phyloP scores from a whole-genome alignment of 1,140 invertebrate species.

The Gryllus bimaculatus region DNA sequence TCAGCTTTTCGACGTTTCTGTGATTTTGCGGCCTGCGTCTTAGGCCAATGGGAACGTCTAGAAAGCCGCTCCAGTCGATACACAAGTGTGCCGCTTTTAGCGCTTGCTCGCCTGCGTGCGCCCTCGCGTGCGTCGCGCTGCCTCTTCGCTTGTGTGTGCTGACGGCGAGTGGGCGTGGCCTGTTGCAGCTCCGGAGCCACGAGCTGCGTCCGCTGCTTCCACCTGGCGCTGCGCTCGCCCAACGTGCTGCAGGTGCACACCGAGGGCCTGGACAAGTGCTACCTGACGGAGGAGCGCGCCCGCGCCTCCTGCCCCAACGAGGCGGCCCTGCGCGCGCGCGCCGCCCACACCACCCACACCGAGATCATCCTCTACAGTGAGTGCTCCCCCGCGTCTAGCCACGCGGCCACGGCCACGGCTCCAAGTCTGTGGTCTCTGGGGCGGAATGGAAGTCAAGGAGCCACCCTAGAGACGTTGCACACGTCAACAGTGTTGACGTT shows the following conservation, averaged over 20 bases:
- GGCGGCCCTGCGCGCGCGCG: background rate
- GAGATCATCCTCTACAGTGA: constrained; percentile 18
- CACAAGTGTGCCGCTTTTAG: too few species aligned
- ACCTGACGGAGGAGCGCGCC: constrained; percentile 49
- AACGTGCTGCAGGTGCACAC: constrained; percentile 56
- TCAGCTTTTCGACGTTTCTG: too few species aligned
- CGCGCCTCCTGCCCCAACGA: constrained; percentile 43
- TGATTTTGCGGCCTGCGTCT: too few species aligned
- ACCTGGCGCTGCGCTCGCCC: constrained; percentile 45
- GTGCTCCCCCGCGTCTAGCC: background rate
- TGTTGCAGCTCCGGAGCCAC: constrained; percentile 40
- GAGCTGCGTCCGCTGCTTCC: constrained; percentile 53
- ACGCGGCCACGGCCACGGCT: too few species aligned
- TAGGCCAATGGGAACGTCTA: too few species aligned
- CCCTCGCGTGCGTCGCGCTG: background rate
- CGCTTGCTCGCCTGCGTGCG: too few species aligned
- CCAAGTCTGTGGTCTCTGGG: too few species aligned
- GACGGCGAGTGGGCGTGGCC: constrained; percentile 6
- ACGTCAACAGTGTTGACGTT: too few species aligned
- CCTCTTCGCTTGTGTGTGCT: background rate
- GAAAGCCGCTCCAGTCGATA: too few species aligned
- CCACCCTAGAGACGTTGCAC: too few species aligned
- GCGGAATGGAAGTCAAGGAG: too few species aligned
- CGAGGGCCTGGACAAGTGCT: constrained; percentile 50
- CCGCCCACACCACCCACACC: too few species aligned